Base-by-base conservation (phyloP, 2,797 vertebrate species). In the Picus viridis region DNA sequence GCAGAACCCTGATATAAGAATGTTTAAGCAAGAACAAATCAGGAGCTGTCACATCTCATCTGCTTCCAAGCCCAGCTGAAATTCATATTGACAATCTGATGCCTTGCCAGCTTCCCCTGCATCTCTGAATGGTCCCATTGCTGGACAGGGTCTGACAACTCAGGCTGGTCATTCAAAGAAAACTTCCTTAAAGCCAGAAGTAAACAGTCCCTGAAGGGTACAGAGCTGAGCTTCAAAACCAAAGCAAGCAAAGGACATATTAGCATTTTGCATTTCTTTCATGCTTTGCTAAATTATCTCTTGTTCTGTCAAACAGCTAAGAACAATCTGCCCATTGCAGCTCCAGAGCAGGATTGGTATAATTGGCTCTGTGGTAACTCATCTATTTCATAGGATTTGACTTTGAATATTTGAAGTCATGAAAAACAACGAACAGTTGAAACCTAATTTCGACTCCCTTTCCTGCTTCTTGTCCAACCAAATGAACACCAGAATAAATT, bases 401-500 rank as follows among this genome's bases (percentile, higher is more conserved):
- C 77, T 90, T 82, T 0, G 3, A 71, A 41, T 92, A 49, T 85
- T 89, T 95, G 92, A 93, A 93, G 81, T 72, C 43, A 62, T 74
- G 62, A 85, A 74, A 83, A 80, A 91, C 58, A 88, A 63, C 13
- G 9, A 76, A 73, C 43, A 63, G 80, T 36, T 74, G 79, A 96
- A 93, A 78, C 49, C 39, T 88, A 78, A 87, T 91, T 82, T 92
- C 54, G 90, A 6, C 77, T 91, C 62, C 87, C 34, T 81, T 56
- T 76, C 83, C 65, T 70, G 23, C 49, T 88, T 47, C 82, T 74
- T 93, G 80, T 93, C 83, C 82, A 86, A 72, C 49, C 43, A 87
- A 80, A 93, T 95, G 80, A 95, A 12, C 64, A 72, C 84, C 45
- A 88, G 72, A 95, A 91, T 90, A 95, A 93, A 94, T 95, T 43